Percentiles rank a stretch among this genome's conserved stretches.
These are phyloP conservation scores for Magallana gigas DNA, from an alignment of 1,140 invertebrate species.

Conservation along the genomic window DNA sequence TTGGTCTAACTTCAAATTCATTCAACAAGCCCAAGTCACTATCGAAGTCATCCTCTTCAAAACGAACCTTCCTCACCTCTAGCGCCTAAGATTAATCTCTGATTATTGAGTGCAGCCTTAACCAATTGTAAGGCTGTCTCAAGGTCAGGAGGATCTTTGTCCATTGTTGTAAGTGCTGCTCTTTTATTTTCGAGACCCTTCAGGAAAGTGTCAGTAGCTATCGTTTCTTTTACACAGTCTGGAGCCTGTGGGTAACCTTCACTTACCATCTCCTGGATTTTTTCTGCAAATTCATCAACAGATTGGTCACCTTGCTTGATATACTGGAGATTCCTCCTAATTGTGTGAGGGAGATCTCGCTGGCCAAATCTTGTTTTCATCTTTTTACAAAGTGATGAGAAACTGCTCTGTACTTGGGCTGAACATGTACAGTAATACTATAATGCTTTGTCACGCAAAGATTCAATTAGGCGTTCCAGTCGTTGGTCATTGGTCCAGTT, in stretches of 20 bases:
- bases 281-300: slow-evolving; percentile 50
- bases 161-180: slow-evolving; percentile 33
- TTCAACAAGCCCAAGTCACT: background rate
- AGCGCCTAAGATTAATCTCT: background rate
- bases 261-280: slow-evolving; percentile 36
- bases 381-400: background rate
- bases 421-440: slow-evolving; percentile 30
- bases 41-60: background rate
- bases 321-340: slow-evolving; percentile 37
- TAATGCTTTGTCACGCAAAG: slow-evolving; percentile 45
- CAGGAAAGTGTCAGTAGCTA: slow-evolving; percentile 48
- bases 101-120: background rate
- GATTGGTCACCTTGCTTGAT: slow-evolving; percentile 40
- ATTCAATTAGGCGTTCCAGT: slow-evolving; percentile 29
- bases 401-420: background rate
- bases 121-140: background rate
- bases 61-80: background rate
- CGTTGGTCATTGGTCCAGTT: background rate
- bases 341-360: slow-evolving; percentile 36
- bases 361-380: slow-evolving; percentile 47
- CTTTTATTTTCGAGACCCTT: slow-evolving; percentile 36
- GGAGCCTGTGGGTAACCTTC: slow-evolving; percentile 41
- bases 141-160: slow-evolving; percentile 13
- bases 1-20: background rate
- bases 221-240: slow-evolving; percentile 21